Conservation (phyloP, 1,140 invertebrate genomes). For the Penaeus indicus region DNA sequence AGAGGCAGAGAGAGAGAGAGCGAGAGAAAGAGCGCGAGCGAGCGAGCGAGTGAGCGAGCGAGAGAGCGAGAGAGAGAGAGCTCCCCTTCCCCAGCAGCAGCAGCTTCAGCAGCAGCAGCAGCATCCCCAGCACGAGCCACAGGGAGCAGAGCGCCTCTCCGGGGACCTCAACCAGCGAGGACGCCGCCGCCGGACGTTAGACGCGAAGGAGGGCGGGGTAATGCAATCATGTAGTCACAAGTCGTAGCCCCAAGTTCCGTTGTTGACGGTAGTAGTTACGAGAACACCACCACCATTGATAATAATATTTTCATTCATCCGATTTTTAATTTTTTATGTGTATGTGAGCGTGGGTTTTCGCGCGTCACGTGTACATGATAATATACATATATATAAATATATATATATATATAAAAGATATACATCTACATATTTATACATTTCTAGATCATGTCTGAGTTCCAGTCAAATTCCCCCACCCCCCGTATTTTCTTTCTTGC, state of each 20-base stretch:
- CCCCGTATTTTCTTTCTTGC: constrained; percentile 46
- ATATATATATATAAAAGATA: background rate
- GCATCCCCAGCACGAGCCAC: too few relatives aligned
- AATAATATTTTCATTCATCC: background rate
- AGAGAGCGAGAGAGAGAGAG: too few relatives aligned
- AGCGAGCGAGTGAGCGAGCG: too few relatives aligned
- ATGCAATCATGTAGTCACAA: constrained; percentile 54
- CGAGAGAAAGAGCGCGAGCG: too few relatives aligned
- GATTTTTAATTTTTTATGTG: constrained; percentile 1
- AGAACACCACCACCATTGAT: background rate
- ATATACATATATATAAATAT: too few relatives aligned
- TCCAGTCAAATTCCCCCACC: background rate
- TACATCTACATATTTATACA: constrained; percentile 18
- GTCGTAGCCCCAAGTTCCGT: background rate
- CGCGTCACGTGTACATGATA: too few relatives aligned
- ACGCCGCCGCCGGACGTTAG: constrained; percentile 22
- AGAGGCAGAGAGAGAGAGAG: too few relatives aligned
- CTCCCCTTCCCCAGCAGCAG: too few relatives aligned
- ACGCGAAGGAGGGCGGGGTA: constrained; percentile 49
- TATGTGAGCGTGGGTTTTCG: background rate
- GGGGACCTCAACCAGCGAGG: constrained; percentile 3
- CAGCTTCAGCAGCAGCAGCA: too few relatives aligned
- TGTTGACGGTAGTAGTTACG: too few relatives aligned
- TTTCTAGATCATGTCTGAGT: constrained; percentile 2
- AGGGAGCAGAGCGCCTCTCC: background rate